Evolutionary conservation across 2,113 vertebrate species (phyloP).

Genomic region (Gallinago jamesoni): DNA sequence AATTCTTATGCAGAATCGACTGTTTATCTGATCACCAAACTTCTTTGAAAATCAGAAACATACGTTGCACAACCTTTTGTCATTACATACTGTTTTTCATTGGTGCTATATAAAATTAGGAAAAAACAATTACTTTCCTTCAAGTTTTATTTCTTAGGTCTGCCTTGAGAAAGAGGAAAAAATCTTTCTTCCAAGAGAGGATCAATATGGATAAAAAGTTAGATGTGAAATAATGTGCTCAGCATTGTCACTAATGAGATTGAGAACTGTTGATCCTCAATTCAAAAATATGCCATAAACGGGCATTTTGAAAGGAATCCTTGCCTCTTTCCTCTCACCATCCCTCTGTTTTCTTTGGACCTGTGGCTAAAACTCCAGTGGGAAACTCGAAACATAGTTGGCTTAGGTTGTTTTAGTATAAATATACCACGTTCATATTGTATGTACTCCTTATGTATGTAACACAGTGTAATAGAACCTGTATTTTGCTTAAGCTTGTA

Average conservation of each 20-base stretch:
- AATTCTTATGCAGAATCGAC: accelerated
- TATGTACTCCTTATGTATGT: background rate
- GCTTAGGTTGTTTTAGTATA: background rate
- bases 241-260: background rate
- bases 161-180: background rate
- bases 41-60: background rate
- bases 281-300: background rate
- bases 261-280: background rate
- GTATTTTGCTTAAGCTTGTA: background rate
- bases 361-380: background rate
- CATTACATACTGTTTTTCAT: background rate
- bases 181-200: background rate
- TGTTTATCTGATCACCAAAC: background rate
- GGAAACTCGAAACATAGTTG: background rate
- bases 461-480: background rate
- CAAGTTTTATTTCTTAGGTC: background rate
- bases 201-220: background rate
- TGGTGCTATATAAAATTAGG: background rate
- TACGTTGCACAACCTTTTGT: background rate
- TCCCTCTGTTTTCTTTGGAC: background rate
- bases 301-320: background rate
- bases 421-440: background rate
- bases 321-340: background rate
- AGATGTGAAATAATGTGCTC: background rate
- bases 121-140: background rate